phyloP scores from a whole-genome alignment of 2,888 invertebrate genomes.

The Cryptocephalus primarius region DNA sequence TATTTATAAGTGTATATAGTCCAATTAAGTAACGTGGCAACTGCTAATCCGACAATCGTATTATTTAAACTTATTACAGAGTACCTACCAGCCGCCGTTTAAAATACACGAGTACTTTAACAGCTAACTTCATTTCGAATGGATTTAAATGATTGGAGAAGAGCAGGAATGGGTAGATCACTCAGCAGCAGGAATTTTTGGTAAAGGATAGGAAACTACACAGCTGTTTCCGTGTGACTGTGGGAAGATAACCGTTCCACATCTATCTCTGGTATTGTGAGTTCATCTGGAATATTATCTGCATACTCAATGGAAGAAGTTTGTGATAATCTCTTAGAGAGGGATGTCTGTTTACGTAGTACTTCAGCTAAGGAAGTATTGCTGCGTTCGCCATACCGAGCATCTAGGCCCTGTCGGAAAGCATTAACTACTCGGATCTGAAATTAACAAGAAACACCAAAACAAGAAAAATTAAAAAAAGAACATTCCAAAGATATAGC shows the following conservation, averaged over 20 bases:
- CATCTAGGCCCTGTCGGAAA: slow-evolving; percentile 98
- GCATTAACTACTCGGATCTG: slow-evolving; percentile 99
- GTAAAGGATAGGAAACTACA: slow-evolving; percentile 44
- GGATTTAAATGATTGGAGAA: slow-evolving; percentile 9
- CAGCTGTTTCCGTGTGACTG: slow-evolving; percentile 91
- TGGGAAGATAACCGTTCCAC: slow-evolving; percentile 86
- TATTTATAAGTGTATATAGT: not conserved
- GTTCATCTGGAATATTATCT: slow-evolving; percentile 76
- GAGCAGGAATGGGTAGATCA: slow-evolving; percentile 18
- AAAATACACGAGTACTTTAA: no score
- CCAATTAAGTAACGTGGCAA: no score
- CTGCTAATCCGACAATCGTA: no score
- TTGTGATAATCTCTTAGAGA: slow-evolving; percentile 85
- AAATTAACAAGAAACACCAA: slow-evolving; percentile 44
- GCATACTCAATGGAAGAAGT: slow-evolving; percentile 87
- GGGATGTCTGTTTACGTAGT: slow-evolving; percentile 86
- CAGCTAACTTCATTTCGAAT: no score
- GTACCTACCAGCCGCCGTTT: no score
- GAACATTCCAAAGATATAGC: slow-evolving; percentile 33
- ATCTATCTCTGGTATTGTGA: slow-evolving; percentile 85
- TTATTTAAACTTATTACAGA: no score
- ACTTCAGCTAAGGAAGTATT: slow-evolving; percentile 88
- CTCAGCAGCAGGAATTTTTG: not conserved
- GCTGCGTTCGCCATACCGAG: slow-evolving; percentile 84
- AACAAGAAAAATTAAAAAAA: slow-evolving; percentile 40